Conservation (phyloP, 2,888 invertebrate genomes). For the Herminia tarsipennalis region DNA sequence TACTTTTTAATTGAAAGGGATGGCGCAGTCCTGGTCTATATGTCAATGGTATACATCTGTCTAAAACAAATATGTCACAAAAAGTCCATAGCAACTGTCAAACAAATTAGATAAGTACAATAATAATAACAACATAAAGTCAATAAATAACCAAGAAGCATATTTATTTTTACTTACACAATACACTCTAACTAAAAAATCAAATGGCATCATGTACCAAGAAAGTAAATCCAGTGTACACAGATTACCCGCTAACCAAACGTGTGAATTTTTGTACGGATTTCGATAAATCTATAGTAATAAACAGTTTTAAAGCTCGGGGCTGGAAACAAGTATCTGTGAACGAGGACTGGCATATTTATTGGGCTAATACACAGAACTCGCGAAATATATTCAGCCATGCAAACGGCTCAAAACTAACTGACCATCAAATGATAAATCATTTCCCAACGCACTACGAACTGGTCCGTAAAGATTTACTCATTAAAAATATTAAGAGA, state of each 20-base stretch:
- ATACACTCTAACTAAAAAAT: too few relatives aligned
- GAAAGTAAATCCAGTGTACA: neutral
- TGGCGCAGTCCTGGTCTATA: too few relatives aligned
- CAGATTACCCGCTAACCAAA: neutral
- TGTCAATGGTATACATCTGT: too few relatives aligned
- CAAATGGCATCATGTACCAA: neutral
- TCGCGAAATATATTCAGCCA: slow-evolving; percentile 93
- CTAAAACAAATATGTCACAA: too few relatives aligned
- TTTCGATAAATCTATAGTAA: slow-evolving; percentile 64
- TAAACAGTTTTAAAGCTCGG: slow-evolving; percentile 66
- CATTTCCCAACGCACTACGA: slow-evolving; percentile 98
- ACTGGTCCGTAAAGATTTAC: slow-evolving; percentile 96
- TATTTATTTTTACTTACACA: too few relatives aligned
- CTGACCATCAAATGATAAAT: slow-evolving; percentile 96
- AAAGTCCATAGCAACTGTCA: neutral
- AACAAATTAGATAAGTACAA: too few relatives aligned
- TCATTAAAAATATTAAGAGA: slow-evolving; percentile 98
- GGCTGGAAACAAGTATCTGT: slow-evolving; percentile 92
- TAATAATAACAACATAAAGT: too few relatives aligned
- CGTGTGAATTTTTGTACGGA: slow-evolving; percentile 62
- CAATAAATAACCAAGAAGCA: too few relatives aligned
- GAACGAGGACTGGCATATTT: slow-evolving; percentile 98
- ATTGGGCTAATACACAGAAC: slow-evolving; percentile 96
- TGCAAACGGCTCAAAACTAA: slow-evolving; percentile 72
- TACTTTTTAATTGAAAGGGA: too few relatives aligned